Percentiles rank a stretch among this genome's conserved stretches.
Conservation (phyloP, 2,888 invertebrate species). For the Bimastos eiseni region DNA sequence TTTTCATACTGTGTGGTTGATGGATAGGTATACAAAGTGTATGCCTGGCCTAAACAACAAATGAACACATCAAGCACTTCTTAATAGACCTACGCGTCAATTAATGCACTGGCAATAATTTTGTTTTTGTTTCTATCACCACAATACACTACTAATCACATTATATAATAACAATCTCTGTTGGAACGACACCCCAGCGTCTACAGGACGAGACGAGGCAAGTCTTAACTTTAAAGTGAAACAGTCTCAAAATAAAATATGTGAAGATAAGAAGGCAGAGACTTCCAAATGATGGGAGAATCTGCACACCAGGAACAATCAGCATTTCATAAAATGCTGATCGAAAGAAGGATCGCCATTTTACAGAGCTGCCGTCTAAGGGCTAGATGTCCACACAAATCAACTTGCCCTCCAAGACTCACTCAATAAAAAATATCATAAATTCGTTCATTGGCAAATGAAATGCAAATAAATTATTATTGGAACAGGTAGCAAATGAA, state of each 20-base stretch:
- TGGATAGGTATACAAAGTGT: background rate
- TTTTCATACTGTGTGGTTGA: background rate
- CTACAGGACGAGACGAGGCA: background rate
- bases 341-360: background rate
- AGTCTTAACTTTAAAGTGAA: background rate
- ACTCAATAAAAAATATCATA: background rate
- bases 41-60: conserved; percentile 15
- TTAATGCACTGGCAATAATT: background rate
- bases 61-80: background rate
- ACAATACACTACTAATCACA: no score
- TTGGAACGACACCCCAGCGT: background rate
- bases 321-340: background rate
- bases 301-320: background rate
- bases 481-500: background rate
- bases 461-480: background rate
- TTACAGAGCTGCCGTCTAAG: background rate
- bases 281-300: background rate
- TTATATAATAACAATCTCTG: background rate
- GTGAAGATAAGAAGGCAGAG: background rate
- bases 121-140: no score
- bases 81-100: background rate
- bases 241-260: background rate
- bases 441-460: background rate
- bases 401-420: background rate
- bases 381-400: no score